These are phyloP conservation scores for Copidosoma aretas DNA, from an alignment of 2,888 invertebrate genomes.

Conservation along the genomic window DNA sequence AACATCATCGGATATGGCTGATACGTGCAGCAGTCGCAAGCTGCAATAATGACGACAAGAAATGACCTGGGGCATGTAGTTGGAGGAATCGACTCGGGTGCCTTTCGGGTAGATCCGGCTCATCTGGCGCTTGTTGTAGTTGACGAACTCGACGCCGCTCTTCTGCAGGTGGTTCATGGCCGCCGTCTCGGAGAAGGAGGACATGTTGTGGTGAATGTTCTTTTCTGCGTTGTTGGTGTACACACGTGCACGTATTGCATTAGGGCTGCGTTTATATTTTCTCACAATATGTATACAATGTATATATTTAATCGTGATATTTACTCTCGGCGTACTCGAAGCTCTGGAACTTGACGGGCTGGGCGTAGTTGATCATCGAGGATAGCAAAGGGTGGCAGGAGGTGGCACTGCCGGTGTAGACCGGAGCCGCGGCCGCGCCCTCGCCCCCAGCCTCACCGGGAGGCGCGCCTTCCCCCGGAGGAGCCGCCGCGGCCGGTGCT, in stretches of 20 bases:
- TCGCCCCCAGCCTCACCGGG: conserved; percentile 58
- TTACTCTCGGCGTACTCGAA: conserved; percentile 73
- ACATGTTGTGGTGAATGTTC: conserved; percentile 73
- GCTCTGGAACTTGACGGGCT: conserved; percentile 74
- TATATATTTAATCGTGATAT: conserved; percentile 13
- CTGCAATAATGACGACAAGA: too few relatives aligned
- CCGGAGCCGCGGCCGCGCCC: conserved; percentile 51
- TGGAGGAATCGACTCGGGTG: conserved; percentile 74
- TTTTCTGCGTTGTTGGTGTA: conserved; percentile 62
- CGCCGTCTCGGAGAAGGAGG: conserved; percentile 73
- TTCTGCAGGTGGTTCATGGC: conserved; percentile 72
- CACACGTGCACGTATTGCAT: conserved; percentile 1
- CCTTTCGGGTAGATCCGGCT: conserved; percentile 76
- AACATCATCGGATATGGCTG: too few relatives aligned
- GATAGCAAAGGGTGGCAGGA: conserved; percentile 74
- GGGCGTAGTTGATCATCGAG: conserved; percentile 74
- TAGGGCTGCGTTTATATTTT: too few relatives aligned
- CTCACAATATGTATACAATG: not conserved
- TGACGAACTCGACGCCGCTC: conserved; percentile 73
- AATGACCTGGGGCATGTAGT: conserved; percentile 73
- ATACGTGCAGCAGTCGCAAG: too few relatives aligned
- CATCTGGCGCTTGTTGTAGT: conserved; percentile 78
- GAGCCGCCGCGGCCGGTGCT: conserved; percentile 14
- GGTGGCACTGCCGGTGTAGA: conserved; percentile 72
- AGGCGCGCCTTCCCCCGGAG: conserved; percentile 65